Evolutionary conservation across 2,797 vertebrate genomes (phyloP).

Genomic region (Hydrophis major): DNA sequence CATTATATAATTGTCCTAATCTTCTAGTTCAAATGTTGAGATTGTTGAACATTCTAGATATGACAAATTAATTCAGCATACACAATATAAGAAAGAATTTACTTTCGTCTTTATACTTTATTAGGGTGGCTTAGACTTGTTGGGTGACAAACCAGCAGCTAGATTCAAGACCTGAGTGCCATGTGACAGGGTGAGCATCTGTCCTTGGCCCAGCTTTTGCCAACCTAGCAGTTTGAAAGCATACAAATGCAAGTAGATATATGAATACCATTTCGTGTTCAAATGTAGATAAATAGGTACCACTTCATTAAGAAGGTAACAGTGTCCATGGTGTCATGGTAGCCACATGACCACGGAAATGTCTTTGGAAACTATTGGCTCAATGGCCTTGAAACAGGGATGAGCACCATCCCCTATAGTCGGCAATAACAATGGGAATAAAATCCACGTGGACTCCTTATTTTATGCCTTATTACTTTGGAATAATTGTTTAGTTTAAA

Average conservation of each 20-base stretch:
- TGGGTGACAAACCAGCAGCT: background rate
- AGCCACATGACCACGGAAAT: background rate
- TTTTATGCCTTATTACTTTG: background rate
- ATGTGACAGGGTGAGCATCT: background rate
- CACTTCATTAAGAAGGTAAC: background rate
- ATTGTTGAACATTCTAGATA: background rate
- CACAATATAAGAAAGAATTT: background rate
- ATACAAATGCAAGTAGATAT: background rate
- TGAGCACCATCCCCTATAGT: background rate
- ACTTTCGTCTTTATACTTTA: background rate
- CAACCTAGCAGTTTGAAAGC: background rate
- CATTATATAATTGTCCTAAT: background rate
- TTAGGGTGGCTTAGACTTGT: background rate
- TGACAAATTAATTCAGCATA: background rate
- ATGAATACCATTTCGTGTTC: background rate
- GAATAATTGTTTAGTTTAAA: background rate
- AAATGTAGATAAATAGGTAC: background rate
- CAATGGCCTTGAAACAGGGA: background rate
- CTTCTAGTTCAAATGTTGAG: background rate
- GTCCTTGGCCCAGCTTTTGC: background rate
- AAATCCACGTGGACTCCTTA: background rate
- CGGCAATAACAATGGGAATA: background rate
- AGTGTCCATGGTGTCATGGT: background rate
- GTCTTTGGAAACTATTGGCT: background rate
- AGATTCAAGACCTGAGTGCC: background rate